phyloP scores from a whole-genome alignment of 2,888 invertebrate genomes.

The Hesperia comma region DNA sequence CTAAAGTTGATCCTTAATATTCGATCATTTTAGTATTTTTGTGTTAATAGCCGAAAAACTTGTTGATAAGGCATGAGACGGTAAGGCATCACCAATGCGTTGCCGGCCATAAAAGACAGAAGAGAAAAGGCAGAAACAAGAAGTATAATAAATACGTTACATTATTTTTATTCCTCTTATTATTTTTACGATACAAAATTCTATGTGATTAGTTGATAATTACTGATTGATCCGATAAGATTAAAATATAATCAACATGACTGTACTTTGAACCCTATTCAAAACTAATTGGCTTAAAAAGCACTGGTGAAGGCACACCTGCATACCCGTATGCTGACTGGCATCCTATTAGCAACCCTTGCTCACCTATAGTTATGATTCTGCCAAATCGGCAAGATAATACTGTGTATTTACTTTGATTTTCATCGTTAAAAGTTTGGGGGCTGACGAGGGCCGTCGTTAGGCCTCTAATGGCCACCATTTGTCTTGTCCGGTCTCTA shows the following conservation, averaged over 20 bases:
- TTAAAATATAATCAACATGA: background rate
- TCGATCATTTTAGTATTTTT: too few species aligned
- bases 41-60: too few species aligned
- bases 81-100: too few species aligned
- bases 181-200: too few species aligned
- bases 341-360: slow-evolving; percentile 73
- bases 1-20: too few species aligned
- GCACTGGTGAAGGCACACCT: slow-evolving; percentile 38
- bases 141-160: too few species aligned
- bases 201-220: too few species aligned
- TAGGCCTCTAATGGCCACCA: slow-evolving; percentile 83
- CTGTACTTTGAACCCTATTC: background rate
- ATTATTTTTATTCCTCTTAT: too few species aligned
- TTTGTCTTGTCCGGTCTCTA: slow-evolving; percentile 84
- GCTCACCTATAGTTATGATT: slow-evolving; percentile 73
- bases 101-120: too few species aligned
- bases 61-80: too few species aligned
- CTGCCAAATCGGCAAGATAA: slow-evolving; percentile 81
- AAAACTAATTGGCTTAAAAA: slow-evolving; percentile 36
- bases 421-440: slow-evolving; percentile 83
- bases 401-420: slow-evolving; percentile 83
- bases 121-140: too few species aligned
- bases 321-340: slow-evolving; percentile 60
- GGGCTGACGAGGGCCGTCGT: slow-evolving; percentile 81
- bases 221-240: slow-evolving; percentile 1